Base-by-base conservation (phyloP, 2,113 vertebrate species). In the Gallinago media region DNA sequence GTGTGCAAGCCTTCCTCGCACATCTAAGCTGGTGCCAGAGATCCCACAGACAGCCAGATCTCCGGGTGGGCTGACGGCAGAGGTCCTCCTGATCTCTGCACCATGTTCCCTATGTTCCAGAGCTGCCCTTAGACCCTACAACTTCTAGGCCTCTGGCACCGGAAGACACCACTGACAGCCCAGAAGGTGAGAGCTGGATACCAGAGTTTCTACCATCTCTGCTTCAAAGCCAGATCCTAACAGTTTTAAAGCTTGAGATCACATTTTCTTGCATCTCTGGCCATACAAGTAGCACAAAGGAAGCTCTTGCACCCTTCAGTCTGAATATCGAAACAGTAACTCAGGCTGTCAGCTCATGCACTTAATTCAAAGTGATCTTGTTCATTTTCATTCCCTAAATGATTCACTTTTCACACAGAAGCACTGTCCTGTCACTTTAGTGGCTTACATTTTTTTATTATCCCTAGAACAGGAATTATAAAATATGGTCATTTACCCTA, bases 391-490 rank as follows among this genome's bases (percentile, higher is more conserved):
- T 94, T 86, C 46, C 38, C 55, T 50, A 85, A 77, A 73, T 61
- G 66, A 83, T 65, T 91, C 76, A 71, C 65, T 85, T 77, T 76
- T 84, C 84, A 97, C 68, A 71, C 29, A 74, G 66, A 89, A 49
- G 25, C 85, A 84, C 34, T 82, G 83, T 68, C 66, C 70, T 81
- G 63, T 92, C 94, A 78, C 62, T 95, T 87, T 56, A 65, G 70
- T 52, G 47, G 31, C 66, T 94, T 78, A 46, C 94, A 91, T 82
- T 87, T 81, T 89, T 86, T 94, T 88, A 90, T 91, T 80, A 75
- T 67, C 26, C 27, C 11, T 18, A 47, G 34, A 85, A 85, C 34
- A 47, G 14, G 50, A 84, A 74, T 79, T 85, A 72, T 75, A 75
- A 87, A 92, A 79, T 73, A 85, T 15, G 89, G 73, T 42, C 12